Evolutionary conservation across 2,113 vertebrate species (phyloP), one percentile per base, ranked within the genome.

Genomic region (Phyllostomus discolor): DNA sequence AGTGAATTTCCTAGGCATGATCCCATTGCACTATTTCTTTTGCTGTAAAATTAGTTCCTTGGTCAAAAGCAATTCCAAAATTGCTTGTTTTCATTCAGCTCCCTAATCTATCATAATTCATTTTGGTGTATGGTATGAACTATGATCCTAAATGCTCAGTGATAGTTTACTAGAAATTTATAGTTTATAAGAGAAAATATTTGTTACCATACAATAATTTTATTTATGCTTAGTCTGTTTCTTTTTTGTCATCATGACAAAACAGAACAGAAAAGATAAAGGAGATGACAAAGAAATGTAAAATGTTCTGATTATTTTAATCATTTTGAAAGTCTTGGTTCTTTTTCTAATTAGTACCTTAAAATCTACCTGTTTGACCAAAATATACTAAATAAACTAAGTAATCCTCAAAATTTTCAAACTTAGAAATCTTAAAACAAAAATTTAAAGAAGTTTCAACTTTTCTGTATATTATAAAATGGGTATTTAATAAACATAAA

Each of bases 381-480:
- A 76, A 70, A 41, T 85, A 43, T 22, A 41, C 75, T 93, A 81
- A 70, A 33, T 28, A 52, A 90, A 35, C 17, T 85, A 87, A 90
- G 41, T 85, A 70, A 75, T 82, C 41, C n/a, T 80, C 10, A 85
- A 48, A 64, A 52, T 83, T 72, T 90, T 92, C 16, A 78, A 94
- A 79, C 83, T 22, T 43, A 84, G 35, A 90, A 95, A 67, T 7
- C 12, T 79, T 43, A 73, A 95, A 80, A 48, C 20, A 72, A 89
- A 70, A 90, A 46, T 5, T 79, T 64, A 73, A 80, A 94, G 10
- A 33, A 67, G 16, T 17, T 72, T 82, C 28, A 62, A 70, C 8
- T 73, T 96, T 85, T 81, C 67, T 83, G 38, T 62, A 73, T 73
- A 76, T 88, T 66, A 57, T 88, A 31, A 91, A 92, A 50, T 69